Conservation (phyloP, 2,113 vertebrate genomes). For the Phyllopteryx taeniolatus region DNA sequence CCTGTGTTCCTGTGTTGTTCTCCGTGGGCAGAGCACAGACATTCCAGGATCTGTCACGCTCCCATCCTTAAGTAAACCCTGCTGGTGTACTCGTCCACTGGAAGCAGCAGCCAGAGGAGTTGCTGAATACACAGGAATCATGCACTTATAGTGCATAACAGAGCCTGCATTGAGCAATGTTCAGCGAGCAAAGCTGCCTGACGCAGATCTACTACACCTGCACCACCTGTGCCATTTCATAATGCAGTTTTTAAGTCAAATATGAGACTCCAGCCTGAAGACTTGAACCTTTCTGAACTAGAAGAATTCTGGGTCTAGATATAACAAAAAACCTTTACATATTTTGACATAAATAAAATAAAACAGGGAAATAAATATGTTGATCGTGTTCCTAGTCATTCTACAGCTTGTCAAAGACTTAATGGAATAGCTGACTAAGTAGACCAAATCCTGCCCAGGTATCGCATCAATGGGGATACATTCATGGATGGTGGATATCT, state of each 20-base stretch:
- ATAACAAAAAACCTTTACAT: neutral
- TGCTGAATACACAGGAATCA: conserved; percentile 54
- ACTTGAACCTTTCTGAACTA: neutral
- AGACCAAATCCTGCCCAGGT: too few species aligned
- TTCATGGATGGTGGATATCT: too few species aligned
- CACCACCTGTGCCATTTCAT: conserved; percentile 47
- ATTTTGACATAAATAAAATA: neutral
- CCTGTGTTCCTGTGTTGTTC: conserved; percentile 48
- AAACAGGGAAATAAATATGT: too few species aligned
- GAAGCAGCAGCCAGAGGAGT: conserved; percentile 38
- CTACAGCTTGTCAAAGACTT: too few species aligned
- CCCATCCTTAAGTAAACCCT: conserved; percentile 67
- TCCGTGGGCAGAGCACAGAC: conserved; percentile 46
- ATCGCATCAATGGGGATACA: too few species aligned
- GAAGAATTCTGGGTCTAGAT: neutral
- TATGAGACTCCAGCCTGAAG: conserved; percentile 20
- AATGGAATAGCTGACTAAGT: too few species aligned
- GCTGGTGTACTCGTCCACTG: conserved; percentile 47
- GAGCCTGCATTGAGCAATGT: conserved; percentile 56
- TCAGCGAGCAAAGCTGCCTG: conserved; percentile 35
- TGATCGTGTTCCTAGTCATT: too few species aligned
- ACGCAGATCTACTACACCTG: conserved; percentile 64
- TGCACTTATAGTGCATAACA: conserved; percentile 50
- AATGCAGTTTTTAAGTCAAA: neutral
- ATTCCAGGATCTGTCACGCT: conserved; percentile 67